phyloP scores from a whole-genome alignment of 1,140 invertebrate genomes.

The Lepidurus apus region DNA sequence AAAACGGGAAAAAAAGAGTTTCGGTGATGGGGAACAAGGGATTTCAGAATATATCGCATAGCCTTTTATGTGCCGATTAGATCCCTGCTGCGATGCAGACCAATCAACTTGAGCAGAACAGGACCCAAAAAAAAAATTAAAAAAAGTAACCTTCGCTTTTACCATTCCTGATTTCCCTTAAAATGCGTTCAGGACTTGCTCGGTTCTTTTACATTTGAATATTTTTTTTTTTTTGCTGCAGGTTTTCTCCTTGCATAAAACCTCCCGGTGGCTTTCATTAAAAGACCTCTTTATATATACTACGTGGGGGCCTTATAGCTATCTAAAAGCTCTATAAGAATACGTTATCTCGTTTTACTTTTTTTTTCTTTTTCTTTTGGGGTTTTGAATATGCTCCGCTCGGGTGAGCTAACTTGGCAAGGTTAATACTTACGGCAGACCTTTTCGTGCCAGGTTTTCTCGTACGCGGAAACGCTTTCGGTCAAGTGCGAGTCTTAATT shows the following conservation, averaged over 20 bases:
- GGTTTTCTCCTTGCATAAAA: neutral
- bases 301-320: neutral
- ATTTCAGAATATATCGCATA: neutral
- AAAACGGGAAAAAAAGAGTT: neutral
- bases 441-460: neutral
- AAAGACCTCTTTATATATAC: slow-evolving; percentile 10
- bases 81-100: slow-evolving; percentile 4
- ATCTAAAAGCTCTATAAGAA: slow-evolving; percentile 14
- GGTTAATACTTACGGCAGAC: slow-evolving; percentile 3
- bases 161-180: neutral
- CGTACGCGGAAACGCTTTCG: neutral
- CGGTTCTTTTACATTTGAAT: neutral
- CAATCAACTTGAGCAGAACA: neutral
- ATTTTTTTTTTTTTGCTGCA: neutral
- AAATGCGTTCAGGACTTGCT: neutral
- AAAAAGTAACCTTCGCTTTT: neutral
- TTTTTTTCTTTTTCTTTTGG: neutral
- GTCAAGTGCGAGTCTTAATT: slow-evolving; percentile 17
- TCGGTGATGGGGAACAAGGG: neutral
- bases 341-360: neutral
- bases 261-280: slow-evolving; percentile 7
- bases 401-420: neutral
- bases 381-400: neutral
- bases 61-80: slow-evolving; percentile 14
- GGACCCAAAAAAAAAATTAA: neutral